A percentile compares a stretch with the other conserved stretches of the same genome.
Conservation (phyloP, 2,797 vertebrate genomes). For the Schizopygopsis malacanthus region DNA sequence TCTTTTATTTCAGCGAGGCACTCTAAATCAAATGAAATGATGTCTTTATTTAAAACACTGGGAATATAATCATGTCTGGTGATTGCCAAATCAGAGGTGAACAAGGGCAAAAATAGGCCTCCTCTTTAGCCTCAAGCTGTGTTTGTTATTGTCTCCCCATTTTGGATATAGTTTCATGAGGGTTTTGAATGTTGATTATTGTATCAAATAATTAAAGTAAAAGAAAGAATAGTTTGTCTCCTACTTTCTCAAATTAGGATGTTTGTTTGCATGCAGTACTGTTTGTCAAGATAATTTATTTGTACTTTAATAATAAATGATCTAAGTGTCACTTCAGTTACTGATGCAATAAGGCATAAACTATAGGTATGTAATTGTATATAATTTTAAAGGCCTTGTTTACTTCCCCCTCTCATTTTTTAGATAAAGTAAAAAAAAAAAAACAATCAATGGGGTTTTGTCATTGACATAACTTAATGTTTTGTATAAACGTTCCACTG, state of each 20-base stretch:
- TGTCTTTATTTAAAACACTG: conserved; percentile 18
- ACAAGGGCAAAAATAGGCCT: not conserved
- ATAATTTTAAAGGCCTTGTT: too few relatives aligned
- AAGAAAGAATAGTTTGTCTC: not conserved
- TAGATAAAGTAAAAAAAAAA: not conserved
- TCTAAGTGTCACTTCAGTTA: not conserved
- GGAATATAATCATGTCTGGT: not conserved
- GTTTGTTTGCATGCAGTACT: not conserved
- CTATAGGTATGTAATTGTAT: not conserved
- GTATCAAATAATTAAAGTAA: not conserved
- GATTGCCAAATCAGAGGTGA: conserved; percentile 5
- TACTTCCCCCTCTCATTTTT: not conserved
- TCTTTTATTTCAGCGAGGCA: conserved; percentile 22
- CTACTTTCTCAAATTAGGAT: not conserved
- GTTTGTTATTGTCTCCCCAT: not conserved
- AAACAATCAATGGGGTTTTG: not conserved
- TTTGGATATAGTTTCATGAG: not conserved
- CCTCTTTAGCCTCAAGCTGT: not conserved
- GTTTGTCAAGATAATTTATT: not conserved
- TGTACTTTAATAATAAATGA: not conserved
- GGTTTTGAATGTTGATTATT: not conserved
- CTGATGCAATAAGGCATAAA: not conserved
- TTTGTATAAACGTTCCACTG: not conserved
- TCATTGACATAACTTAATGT: not conserved
- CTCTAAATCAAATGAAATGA: not conserved